Evolutionary conservation across 1,140 invertebrate genomes (phyloP).

Genomic region (Drosophila obscura): DNA sequence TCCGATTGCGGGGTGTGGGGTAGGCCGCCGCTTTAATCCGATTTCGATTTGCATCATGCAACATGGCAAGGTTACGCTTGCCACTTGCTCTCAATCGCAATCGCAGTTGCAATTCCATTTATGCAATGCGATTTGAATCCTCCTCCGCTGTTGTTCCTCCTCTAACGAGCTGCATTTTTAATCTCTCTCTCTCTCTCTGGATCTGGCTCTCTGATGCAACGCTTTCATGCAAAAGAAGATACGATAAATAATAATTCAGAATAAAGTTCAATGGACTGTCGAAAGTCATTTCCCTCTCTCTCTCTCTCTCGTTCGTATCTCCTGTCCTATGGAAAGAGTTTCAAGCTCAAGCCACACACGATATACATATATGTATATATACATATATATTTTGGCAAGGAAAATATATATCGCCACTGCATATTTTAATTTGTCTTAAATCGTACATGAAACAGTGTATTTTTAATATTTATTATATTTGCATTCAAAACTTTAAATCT

Average conservation of each 20-base stretch:
- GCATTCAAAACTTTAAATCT: too few species aligned
- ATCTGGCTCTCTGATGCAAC: background rate
- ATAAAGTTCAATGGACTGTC: too few species aligned
- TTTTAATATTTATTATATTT: too few species aligned
- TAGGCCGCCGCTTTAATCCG: constrained; percentile 21
- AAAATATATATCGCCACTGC: too few species aligned
- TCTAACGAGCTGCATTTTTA: constrained; percentile 6
- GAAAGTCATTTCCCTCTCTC: too few species aligned
- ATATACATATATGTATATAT: too few species aligned
- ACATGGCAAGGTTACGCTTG: constrained; percentile 35
- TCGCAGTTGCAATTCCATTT: constrained; percentile 24
- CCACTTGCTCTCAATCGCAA: too few species aligned
- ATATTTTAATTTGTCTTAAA: too few species aligned
- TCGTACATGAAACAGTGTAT: too few species aligned
- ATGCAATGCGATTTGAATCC: constrained; percentile 31
- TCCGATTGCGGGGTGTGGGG: background rate
- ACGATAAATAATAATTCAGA: background rate
- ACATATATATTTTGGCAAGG: too few species aligned
- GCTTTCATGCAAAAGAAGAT: background rate
- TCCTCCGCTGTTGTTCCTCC: background rate
- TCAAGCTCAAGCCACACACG: too few species aligned
- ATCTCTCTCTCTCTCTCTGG: constrained; percentile 5
- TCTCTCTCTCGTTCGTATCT: too few species aligned
- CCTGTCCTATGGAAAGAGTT: background rate
- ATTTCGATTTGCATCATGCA: constrained; percentile 26